Evolutionary conservation across 2,113 vertebrate genomes (phyloP), one percentile per base, ranked within the genome.

Genomic region (Brachirus orientalis): DNA sequence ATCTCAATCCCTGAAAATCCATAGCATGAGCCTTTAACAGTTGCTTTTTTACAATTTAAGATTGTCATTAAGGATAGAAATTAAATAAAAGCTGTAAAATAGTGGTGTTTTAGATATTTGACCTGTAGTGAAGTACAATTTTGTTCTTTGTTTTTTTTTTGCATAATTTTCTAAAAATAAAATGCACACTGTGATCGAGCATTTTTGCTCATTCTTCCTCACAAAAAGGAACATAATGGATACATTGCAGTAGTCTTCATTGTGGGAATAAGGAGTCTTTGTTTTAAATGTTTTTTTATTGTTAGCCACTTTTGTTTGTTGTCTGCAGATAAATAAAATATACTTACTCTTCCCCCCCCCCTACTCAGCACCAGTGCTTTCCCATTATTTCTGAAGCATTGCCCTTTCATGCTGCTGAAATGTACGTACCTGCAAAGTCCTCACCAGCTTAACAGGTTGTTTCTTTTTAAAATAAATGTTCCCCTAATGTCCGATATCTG

Each of bases 161-260:
- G 35, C 41, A 44, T 72, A 3, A 41, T 69, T 61, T 72, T 65
- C 66, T 48, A 55, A 13, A 53, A 73, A 51, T 50, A 73, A 73
- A 53, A 62, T 80, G 53, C 72, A 82, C 75, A 77, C 71, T 82
- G 79, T 85, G 78, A 87, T 37, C 51, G 69, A 76, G 70, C 59
- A 67, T 60, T 67, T 67, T 64, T 78, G 38, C 68, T 72, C 68
- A 7, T 54, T 80, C 65, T 73, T 77, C 58, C 73, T 80, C 10
- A 22, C 52, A 72, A 58, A 50, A 46, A 36, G 33, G 37, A 10
- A 61, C 3, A 18, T 28, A 43, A 46, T 36, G 52, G 33, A 56
- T 33, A 64, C 40, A 53, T 36, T 22, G 14, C 37, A 40, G 11
- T 47, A 22, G 18, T 48, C 57, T 46, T n/a, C n/a, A n/a, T n/a